Evolutionary conservation across 2,797 vertebrate species (phyloP), one percentile per base, ranked within the genome.

Genomic region (Alosa sapidissima): DNA sequence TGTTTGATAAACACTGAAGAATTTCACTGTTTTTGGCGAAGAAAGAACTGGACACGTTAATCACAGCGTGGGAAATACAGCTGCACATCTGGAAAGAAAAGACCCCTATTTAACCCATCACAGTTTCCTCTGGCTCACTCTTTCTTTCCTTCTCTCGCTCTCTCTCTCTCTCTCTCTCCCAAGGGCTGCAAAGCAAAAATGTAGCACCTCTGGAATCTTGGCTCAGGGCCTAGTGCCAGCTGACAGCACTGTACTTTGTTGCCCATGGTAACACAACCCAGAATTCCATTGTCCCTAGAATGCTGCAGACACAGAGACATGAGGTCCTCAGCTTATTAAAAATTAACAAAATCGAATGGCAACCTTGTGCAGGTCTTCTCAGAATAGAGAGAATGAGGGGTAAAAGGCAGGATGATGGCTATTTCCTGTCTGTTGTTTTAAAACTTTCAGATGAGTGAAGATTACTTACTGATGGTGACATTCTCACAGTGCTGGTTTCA

Each of bases 31-130:
- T 21, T 62, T 2, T 14, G 28, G 19, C 19, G 72, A 1, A 1
- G 72, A 24, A 78, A 47, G 58, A 60, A 84, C 81, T 49, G 51
- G 33, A 81, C 36, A 82, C 8, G 62, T 52, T 45, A 83, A 62
- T 78, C 36, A 47, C 55, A 75, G 6, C 81, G 60, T 87, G 84
- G 82, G 62, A 85, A 84, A 81, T 19, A 11, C 36, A 48, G 81
- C n/a, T 11, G 6, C 9, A 47, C 45, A 52, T 78, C 72, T 78
- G 72, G 72, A 78, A 47, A 47, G 72, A 78, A 78, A 78, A 78
- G 72, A 78, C 72, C 41, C 14, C 72, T 21, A 47, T 78, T 78
- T 78, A 78, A 78, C 72, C 72, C 72, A 72, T 78, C 72, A 78
- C 41, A 78, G 72, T 36, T 78, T 47, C 16, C 45, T 75, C 41